Conservation (phyloP, 2,888 invertebrate species). For the Limnephilus marmoratus region DNA sequence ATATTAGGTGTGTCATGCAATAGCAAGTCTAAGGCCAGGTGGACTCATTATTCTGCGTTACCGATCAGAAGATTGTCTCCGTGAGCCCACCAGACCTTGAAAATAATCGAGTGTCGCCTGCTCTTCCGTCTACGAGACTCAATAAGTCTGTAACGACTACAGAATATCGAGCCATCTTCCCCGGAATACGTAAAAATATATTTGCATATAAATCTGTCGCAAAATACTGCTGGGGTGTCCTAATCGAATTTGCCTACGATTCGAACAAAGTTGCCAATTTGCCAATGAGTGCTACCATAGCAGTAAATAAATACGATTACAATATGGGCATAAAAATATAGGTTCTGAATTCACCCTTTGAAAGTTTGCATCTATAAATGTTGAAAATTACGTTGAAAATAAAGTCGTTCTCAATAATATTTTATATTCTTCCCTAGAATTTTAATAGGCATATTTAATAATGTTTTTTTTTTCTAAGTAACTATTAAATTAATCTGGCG, state of each 20-base stretch:
- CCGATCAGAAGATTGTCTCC: slow-evolving; percentile 27
- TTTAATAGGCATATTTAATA: no score
- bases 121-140: not conserved
- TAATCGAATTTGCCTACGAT: slow-evolving; percentile 37
- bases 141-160: slow-evolving; percentile 11
- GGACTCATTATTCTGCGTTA: slow-evolving; percentile 39
- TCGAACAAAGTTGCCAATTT: slow-evolving; percentile 29
- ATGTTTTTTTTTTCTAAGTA: no score
- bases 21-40: not conserved
- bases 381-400: not conserved
- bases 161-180: not conserved
- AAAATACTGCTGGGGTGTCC: slow-evolving; percentile 16
- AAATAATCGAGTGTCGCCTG: slow-evolving; percentile 21
- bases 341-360: not conserved
- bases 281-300: not conserved
- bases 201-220: slow-evolving; percentile 45
- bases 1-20: not conserved
- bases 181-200: slow-evolving; percentile 40
- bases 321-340: not conserved
- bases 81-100: slow-evolving; percentile 32
- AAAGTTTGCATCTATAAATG: not conserved
- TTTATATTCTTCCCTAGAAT: no score
- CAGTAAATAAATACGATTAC: slow-evolving; percentile 23
- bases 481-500: no score
- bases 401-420: not conserved